A percentile compares a stretch with the other conserved stretches of the same genome.
These are phyloP conservation scores for Trididemnum nubilum DNA, from an alignment of 23 tunicate species.

Conservation along the genomic window DNA sequence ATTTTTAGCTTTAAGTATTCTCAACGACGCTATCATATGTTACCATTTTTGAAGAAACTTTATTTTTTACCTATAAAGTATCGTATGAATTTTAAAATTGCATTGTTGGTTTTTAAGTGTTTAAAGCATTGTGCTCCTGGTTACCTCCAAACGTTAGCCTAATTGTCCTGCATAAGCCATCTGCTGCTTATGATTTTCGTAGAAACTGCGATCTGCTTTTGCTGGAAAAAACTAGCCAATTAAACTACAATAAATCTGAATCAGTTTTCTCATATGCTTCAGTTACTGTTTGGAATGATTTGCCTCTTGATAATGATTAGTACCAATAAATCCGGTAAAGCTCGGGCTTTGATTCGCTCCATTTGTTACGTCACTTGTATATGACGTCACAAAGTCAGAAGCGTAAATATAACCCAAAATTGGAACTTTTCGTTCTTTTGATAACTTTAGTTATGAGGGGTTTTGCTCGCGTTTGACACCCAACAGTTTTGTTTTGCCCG, in stretches of 20 bases:
- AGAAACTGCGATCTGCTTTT: not conserved
- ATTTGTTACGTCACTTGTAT: no score
- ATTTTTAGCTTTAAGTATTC: not conserved
- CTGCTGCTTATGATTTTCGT: not conserved
- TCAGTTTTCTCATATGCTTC: not conserved
- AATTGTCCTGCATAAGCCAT: not conserved
- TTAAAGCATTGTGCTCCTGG: slow-evolving; percentile 1
- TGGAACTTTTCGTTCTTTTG: no score
- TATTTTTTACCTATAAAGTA: not conserved
- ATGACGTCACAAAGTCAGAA: no score
- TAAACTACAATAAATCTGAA: not conserved
- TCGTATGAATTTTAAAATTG: not conserved
- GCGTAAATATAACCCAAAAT: no score
- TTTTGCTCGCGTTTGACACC: no score
- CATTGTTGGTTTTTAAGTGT: not conserved
- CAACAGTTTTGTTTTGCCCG: no score
- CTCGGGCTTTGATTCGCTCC: no score
- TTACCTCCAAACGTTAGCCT: not conserved
- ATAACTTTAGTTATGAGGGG: no score
- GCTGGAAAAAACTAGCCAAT: not conserved
- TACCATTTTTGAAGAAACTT: not conserved
- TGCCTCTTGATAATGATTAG: not conserved
- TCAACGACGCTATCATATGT: not conserved
- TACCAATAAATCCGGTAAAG: no score
- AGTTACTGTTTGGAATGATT: not conserved